Percentiles rank a stretch among this genome's conserved stretches.
These are phyloP conservation scores for Rhinolophus ferrumequinum DNA, from an alignment of 2,113 vertebrate species.

Conservation along the genomic window DNA sequence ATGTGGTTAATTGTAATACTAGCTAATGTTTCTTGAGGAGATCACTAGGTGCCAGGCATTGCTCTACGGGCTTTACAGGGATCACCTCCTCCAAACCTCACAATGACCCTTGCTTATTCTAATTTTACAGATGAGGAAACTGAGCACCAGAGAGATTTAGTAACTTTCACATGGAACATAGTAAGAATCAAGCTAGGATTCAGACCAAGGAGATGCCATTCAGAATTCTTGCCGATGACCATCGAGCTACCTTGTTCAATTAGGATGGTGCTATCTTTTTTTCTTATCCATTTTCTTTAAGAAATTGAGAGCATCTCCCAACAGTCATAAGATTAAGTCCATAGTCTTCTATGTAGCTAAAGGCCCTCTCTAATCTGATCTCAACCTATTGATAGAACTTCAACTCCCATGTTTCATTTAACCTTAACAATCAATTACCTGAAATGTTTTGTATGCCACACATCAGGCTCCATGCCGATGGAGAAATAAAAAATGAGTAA, in stretches of 20 bases:
- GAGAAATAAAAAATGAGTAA: conserved; percentile 12
- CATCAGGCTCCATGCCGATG: neutral
- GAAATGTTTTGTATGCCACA: conserved; percentile 39
- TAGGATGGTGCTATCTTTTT: neutral
- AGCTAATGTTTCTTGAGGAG: neutral
- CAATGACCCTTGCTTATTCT: neutral
- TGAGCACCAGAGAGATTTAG: neutral
- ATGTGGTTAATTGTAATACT: neutral
- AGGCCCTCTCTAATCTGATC: neutral
- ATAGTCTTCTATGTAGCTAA: neutral
- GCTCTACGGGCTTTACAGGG: neutral
- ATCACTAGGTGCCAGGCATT: neutral
- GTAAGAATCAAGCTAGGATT: neutral
- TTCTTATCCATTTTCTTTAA: neutral
- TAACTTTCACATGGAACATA: neutral
- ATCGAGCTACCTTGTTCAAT: neutral
- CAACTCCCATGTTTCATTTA: conserved; percentile 24
- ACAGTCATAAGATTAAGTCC: neutral
- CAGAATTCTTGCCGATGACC: neutral
- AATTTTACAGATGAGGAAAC: conserved; percentile 39
- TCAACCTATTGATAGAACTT: neutral
- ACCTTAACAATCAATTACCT: conserved; percentile 31
- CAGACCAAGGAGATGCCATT: neutral
- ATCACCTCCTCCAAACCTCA: neutral
- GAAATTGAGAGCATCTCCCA: neutral